Evolutionary conservation across 1,140 invertebrate genomes (phyloP).

Genomic region (Muscidifurax raptorellus): DNA sequence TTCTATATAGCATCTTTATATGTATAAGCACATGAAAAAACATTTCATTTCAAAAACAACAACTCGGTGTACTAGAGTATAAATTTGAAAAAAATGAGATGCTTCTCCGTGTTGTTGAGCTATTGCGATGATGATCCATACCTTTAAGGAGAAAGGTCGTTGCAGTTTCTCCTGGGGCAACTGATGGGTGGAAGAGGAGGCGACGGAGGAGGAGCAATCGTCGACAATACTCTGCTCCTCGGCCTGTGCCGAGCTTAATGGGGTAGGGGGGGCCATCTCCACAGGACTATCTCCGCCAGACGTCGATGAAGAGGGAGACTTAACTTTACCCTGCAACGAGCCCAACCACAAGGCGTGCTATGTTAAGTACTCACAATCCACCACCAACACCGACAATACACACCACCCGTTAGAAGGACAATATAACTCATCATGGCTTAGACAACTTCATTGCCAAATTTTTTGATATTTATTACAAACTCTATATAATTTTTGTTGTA

Average conservation of each 20-base stretch:
- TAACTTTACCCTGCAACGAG: conserved; percentile 82
- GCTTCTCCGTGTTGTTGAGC: background rate
- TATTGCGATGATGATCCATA: conserved; percentile 62
- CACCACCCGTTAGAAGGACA: conserved; percentile 48
- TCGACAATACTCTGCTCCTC: conserved; percentile 65
- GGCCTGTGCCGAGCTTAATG: conserved; percentile 68
- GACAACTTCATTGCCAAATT: background rate
- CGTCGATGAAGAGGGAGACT: conserved; percentile 78
- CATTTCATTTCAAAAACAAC: background rate
- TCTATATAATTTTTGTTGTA: background rate
- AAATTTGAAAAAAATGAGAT: background rate
- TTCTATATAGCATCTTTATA: background rate
- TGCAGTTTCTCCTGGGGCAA: conserved; percentile 77
- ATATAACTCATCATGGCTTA: background rate
- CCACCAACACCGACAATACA: conserved; percentile 64
- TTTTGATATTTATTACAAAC: background rate
- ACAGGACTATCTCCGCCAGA: conserved; percentile 75
- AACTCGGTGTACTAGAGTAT: no score
- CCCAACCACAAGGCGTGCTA: conserved; percentile 73
- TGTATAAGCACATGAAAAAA: background rate
- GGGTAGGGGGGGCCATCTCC: conserved; percentile 74
- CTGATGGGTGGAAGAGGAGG: conserved; percentile 69
- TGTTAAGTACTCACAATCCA: conserved; percentile 73
- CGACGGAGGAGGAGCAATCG: conserved; percentile 47
- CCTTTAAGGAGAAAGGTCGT: conserved; percentile 81